Conservation (phyloP, 2,113 vertebrate genomes). For the Vombatus ursinus region DNA sequence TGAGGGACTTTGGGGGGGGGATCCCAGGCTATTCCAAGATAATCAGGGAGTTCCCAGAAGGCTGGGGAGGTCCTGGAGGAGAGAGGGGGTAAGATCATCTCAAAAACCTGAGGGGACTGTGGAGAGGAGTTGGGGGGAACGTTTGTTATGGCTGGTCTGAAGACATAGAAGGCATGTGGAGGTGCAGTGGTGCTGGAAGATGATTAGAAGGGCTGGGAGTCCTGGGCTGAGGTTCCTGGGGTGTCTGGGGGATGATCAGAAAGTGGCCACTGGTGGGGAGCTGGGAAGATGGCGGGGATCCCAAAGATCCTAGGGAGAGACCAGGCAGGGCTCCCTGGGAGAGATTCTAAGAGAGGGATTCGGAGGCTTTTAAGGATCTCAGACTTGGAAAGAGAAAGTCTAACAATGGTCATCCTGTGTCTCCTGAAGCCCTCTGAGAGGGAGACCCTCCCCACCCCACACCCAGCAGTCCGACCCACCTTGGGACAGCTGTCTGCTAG, state of each 20-base stretch:
- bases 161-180: background rate
- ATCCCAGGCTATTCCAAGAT: background rate
- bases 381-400: background rate
- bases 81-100: background rate
- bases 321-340: background rate
- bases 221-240: background rate
- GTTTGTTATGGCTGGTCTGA: too few relatives aligned
- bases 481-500: background rate
- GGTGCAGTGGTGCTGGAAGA: background rate
- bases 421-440: conserved; percentile 47
- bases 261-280: background rate
- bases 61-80: background rate
- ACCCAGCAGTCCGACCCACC: background rate
- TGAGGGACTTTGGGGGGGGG: background rate
- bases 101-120: too few relatives aligned
- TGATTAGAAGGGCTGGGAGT: background rate
- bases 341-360: background rate
- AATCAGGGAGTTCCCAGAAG: background rate
- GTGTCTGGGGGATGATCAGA: background rate
- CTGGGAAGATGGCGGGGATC: background rate
- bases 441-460: background rate
- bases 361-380: background rate
- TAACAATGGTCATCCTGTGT: background rate
- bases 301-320: background rate
- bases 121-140: too few relatives aligned